Conservation (phyloP, 1,140 invertebrate genomes). For the Drosophila nasuta region DNA sequence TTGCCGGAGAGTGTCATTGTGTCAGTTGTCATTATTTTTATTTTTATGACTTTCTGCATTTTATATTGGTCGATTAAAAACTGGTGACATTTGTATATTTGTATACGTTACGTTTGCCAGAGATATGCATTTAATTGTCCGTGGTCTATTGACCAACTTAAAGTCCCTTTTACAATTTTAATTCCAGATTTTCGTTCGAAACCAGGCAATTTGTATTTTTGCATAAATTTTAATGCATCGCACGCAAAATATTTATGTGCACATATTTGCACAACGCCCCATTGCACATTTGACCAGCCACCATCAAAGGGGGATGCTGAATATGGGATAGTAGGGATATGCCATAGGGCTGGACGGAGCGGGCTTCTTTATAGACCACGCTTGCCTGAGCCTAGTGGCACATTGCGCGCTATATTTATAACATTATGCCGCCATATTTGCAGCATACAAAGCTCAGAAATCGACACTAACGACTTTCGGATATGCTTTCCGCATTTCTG, state of each 20-base stretch:
- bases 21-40: constrained; percentile 64
- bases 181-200: constrained; percentile 25
- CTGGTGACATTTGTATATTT: constrained; percentile 64
- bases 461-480: background rate
- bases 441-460: background rate
- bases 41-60: constrained; percentile 58
- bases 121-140: constrained; percentile 57
- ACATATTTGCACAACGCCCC: constrained; percentile 66
- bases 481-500: background rate
- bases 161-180: constrained; percentile 55
- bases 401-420: constrained; percentile 35
- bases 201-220: constrained; percentile 56
- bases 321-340: background rate
- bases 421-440: constrained; percentile 32
- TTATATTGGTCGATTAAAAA: constrained; percentile 56
- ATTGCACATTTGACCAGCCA: constrained; percentile 64
- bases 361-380: constrained; percentile 37
- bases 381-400: constrained; percentile 24
- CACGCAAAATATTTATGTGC: constrained; percentile 74
- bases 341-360: background rate
- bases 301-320: background rate
- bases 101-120: constrained; percentile 35
- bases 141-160: constrained; percentile 49
- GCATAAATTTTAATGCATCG: constrained; percentile 78
- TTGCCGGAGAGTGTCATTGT: constrained; percentile 11